Percentiles rank a stretch among this genome's conserved stretches.
Evolutionary conservation across 2,113 vertebrate species (phyloP).

Genomic region (Saguinus midas): DNA sequence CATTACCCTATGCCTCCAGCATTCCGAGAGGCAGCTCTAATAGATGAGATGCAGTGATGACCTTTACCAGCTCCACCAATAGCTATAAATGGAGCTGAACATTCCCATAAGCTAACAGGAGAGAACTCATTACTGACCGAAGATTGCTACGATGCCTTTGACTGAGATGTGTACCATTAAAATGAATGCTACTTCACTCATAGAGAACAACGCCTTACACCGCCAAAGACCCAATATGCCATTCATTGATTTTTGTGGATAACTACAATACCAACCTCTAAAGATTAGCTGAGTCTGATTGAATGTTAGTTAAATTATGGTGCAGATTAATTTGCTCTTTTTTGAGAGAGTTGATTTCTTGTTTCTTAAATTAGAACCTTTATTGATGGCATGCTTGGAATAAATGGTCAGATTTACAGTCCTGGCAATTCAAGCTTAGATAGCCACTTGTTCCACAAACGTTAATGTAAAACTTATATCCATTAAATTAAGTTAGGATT

Average conservation of each 20-base stretch:
- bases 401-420: slow-evolving; percentile 61
- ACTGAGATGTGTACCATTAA: slow-evolving; percentile 71
- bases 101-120: slow-evolving; percentile 75
- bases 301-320: slow-evolving; percentile 59
- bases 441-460: neutral
- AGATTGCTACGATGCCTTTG: slow-evolving; percentile 67
- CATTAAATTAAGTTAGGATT: neutral
- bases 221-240: slow-evolving; percentile 48
- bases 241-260: slow-evolving; percentile 56
- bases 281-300: slow-evolving; percentile 29
- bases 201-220: slow-evolving; percentile 63
- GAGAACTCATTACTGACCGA: slow-evolving; percentile 79
- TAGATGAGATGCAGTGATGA: slow-evolving; percentile 79
- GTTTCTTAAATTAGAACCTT: slow-evolving; percentile 69
- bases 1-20: slow-evolving; percentile 25
- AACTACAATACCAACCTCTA: neutral
- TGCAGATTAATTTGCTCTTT: slow-evolving; percentile 69
- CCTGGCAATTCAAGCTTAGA: slow-evolving; percentile 43
- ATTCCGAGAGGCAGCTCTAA: slow-evolving; percentile 65
- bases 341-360: slow-evolving; percentile 73
- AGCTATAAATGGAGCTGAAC: slow-evolving; percentile 83
- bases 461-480: neutral
- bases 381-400: slow-evolving; percentile 52
- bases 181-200: slow-evolving; percentile 48
- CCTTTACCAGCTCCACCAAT: slow-evolving; percentile 83